These are phyloP conservation scores for Peromyscus melanophrys DNA, from an alignment of 2,797 vertebrate species.

Conservation along the genomic window DNA sequence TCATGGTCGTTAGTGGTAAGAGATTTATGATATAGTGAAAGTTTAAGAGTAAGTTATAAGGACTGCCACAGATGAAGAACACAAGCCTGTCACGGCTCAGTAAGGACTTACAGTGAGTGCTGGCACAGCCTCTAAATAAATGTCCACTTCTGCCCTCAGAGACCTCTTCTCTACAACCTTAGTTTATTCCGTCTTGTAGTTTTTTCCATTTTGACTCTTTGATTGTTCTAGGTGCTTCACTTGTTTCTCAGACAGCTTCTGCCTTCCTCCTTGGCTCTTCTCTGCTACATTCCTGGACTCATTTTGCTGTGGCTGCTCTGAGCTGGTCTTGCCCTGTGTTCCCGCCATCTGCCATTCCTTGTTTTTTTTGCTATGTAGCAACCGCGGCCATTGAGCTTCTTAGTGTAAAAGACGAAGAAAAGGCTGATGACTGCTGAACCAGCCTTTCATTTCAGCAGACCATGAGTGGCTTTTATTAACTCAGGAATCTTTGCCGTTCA, in stretches of 20 bases:
- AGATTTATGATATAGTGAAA: conserved; percentile 55
- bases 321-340: not conserved
- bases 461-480: not conserved
- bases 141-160: not conserved
- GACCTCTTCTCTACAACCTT: not conserved
- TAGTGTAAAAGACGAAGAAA: not conserved
- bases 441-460: not conserved
- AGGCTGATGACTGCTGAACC: not conserved
- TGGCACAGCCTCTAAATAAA: not conserved
- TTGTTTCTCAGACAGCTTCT: not conserved
- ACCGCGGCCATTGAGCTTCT: not conserved
- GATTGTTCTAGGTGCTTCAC: not conserved
- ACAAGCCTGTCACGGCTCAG: not conserved
- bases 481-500: not conserved
- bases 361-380: not conserved
- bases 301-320: conserved; percentile 7
- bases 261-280: not conserved
- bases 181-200: not conserved
- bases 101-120: conserved; percentile 6
- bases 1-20: not conserved
- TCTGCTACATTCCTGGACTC: not conserved
- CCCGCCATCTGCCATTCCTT: not conserved
- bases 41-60: conserved; percentile 18
- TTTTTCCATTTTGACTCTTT: conserved; percentile 20
- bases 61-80: conserved; percentile 21